phyloP scores from a whole-genome alignment of 2,888 invertebrate species.

The Eristalis arbustorum region DNA sequence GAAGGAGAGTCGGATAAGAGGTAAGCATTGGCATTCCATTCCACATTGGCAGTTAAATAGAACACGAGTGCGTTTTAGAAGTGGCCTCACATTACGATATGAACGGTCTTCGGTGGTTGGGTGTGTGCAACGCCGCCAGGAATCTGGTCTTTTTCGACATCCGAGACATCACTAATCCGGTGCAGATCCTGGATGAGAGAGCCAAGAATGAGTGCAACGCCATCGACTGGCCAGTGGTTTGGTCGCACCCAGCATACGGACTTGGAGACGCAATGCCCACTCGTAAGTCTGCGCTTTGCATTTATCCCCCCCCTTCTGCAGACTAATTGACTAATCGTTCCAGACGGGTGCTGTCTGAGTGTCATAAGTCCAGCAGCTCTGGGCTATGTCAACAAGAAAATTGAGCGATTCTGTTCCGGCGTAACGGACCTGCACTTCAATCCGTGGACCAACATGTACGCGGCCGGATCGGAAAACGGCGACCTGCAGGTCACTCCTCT shows the following conservation, averaged over 20 bases:
- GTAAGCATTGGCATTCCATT: conserved; percentile 27
- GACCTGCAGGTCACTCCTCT: conserved; percentile 74
- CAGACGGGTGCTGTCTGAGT: conserved; percentile 54
- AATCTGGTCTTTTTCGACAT: conserved; percentile 75
- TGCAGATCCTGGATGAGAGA: conserved; percentile 71
- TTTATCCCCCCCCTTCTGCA: background rate
- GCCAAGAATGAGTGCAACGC: conserved; percentile 71
- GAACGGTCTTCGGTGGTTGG: conserved; percentile 77
- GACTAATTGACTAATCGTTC: conserved; percentile 2
- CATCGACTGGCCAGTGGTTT: conserved; percentile 76
- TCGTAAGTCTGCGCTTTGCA: conserved; percentile 71
- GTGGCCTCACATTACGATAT: conserved; percentile 78
- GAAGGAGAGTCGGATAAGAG: conserved; percentile 30
- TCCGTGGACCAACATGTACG: conserved; percentile 72
- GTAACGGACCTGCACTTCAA: conserved; percentile 73
- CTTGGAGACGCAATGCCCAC: conserved; percentile 72
- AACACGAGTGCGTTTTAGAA: conserved; percentile 67
- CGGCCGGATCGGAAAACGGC: conserved; percentile 74
- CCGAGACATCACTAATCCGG: conserved; percentile 73
- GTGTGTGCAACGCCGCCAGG: conserved; percentile 71
- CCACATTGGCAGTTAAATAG: background rate
- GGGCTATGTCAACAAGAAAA: conserved; percentile 51
- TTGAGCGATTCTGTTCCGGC: conserved; percentile 72
- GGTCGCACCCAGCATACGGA: conserved; percentile 74
- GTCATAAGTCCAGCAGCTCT: conserved; percentile 73